These are phyloP conservation scores for Epinephelus lanceolatus DNA, from an alignment of 2,113 vertebrate genomes.

Conservation along the genomic window DNA sequence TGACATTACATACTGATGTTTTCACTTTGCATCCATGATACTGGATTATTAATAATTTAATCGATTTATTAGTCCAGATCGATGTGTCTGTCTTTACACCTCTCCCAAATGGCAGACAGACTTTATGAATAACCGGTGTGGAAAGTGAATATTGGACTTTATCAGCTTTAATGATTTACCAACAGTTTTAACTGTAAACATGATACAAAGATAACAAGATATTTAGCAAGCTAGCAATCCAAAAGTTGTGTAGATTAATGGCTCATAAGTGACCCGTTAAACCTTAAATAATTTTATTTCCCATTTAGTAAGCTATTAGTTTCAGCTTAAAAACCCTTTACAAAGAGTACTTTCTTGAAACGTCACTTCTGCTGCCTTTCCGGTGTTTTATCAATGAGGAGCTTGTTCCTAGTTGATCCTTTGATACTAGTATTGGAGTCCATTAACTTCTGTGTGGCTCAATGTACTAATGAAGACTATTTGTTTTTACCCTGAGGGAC, in stretches of 20 bases:
- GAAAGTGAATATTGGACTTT: background rate
- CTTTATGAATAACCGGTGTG: background rate
- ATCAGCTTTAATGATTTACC: background rate
- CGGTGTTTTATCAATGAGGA: background rate
- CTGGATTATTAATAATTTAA: too few relatives aligned
- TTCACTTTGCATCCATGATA: too few relatives aligned
- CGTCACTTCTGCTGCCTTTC: constrained; percentile 44
- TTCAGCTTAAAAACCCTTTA: background rate
- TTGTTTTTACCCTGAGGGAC: background rate
- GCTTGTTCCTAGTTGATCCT: background rate
- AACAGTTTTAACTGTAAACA: background rate
- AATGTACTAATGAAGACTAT: background rate
- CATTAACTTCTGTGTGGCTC: background rate
- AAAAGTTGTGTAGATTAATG: background rate
- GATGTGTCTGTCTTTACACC: too few relatives aligned
- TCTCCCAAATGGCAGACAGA: background rate
- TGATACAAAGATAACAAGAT: background rate
- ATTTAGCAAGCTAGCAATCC: background rate
- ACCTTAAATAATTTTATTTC: background rate
- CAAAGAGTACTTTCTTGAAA: background rate
- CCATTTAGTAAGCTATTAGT: background rate
- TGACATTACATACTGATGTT: too few relatives aligned
- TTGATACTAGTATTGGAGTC: background rate
- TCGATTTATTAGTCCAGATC: too few relatives aligned
- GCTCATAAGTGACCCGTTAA: background rate